Percentiles rank a stretch among this genome's conserved stretches.
Evolutionary conservation across 92 coral and sea anemone species (phyloP).

Genomic region (Zoanthus sansibaricus): DNA sequence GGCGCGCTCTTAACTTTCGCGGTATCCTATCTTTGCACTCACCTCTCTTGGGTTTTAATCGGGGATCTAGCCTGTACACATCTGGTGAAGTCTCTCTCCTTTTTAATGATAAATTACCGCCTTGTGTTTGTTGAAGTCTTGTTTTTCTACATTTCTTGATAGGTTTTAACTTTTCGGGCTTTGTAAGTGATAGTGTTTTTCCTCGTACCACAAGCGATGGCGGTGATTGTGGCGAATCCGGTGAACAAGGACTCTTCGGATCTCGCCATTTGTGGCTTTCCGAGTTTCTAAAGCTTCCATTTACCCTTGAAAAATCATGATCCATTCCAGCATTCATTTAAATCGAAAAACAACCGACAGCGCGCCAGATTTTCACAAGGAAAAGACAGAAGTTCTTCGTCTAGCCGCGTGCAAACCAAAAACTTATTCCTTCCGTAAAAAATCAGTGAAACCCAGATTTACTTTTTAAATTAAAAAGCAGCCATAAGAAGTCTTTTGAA

Average conservation of each 20-base stretch:
- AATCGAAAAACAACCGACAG: neutral
- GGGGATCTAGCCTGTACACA: slow-evolving; percentile 71
- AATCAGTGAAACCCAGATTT: neutral
- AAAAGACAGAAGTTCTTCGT: neutral
- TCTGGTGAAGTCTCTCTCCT: slow-evolving; percentile 93
- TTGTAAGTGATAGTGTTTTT: slow-evolving; percentile 79
- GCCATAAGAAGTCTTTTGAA: neutral
- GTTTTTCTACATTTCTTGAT: slow-evolving; percentile 82
- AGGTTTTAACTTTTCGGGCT: slow-evolving; percentile 65
- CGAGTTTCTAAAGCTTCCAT: slow-evolving; percentile 40
- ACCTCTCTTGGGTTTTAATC: slow-evolving; percentile 90
- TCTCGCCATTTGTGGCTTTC: slow-evolving; percentile 72
- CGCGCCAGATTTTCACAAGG: slow-evolving; percentile 6
- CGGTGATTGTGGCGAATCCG: slow-evolving; percentile 90
- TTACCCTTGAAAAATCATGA: slow-evolving; percentile 28
- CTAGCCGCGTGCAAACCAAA: slow-evolving; percentile 18
- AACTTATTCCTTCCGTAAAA: slow-evolving; percentile 9
- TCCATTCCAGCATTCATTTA: slow-evolving; percentile 24
- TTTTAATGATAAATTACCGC: slow-evolving; percentile 77
- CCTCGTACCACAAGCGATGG: slow-evolving; percentile 84
- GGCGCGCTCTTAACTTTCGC: slow-evolving; percentile 31
- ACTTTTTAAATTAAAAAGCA: neutral
- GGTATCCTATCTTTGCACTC: slow-evolving; percentile 45
- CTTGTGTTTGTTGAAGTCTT: slow-evolving; percentile 86
- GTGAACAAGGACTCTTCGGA: slow-evolving; percentile 90